These are phyloP conservation scores for Lepisosteus osseus DNA, from an alignment of 2,113 vertebrate genomes.

Conservation along the genomic window DNA sequence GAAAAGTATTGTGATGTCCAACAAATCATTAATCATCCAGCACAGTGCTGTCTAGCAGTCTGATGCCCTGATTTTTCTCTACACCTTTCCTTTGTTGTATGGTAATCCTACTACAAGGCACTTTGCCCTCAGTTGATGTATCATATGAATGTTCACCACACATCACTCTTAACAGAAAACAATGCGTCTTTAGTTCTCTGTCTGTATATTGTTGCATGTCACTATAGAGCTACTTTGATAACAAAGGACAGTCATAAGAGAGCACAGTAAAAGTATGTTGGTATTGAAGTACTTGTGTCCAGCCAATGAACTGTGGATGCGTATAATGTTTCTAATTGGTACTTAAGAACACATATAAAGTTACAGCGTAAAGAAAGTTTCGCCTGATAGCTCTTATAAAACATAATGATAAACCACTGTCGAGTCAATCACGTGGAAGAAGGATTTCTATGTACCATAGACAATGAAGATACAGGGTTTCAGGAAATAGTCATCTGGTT, in stretches of 20 bases:
- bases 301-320: constrained; percentile 4
- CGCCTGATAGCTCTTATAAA: neutral
- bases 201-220: constrained; percentile 20
- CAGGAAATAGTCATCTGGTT: constrained; percentile 8
- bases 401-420: neutral
- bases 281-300: constrained; percentile 14
- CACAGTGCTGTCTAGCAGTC: constrained; percentile 4
- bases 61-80: neutral
- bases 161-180: constrained; percentile 26
- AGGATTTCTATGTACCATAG: constrained; percentile 17
- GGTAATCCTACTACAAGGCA: neutral
- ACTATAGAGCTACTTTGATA: constrained; percentile 27
- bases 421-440: constrained; percentile 11
- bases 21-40: constrained; percentile 35
- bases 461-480: constrained; percentile 17
- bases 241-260: constrained; percentile 28
- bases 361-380: constrained; percentile 18
- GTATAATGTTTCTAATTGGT: constrained; percentile 15
- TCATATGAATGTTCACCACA: neutral
- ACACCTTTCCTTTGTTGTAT: neutral
- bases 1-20: constrained; percentile 21
- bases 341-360: constrained; percentile 11
- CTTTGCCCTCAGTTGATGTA: neutral
- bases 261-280: constrained; percentile 17
- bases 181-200: constrained; percentile 21